Percentiles rank a stretch among this genome's conserved stretches.
Conservation (phyloP, 1,140 invertebrate genomes). For the Anoplophora glabripennis region DNA sequence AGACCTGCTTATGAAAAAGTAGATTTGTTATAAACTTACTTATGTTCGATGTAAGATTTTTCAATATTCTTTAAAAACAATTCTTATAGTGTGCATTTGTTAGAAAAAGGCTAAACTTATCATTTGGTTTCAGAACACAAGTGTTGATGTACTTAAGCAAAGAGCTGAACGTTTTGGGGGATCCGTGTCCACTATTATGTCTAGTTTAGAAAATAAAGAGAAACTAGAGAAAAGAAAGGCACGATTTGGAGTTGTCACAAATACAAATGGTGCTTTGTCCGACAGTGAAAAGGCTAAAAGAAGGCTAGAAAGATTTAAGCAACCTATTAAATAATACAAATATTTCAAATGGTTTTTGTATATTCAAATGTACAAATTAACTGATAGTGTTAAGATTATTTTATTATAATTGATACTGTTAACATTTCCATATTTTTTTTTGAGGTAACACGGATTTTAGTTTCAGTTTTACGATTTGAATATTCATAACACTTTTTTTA, state of each 20-base stretch:
- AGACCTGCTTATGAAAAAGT: not conserved
- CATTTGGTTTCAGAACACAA: slow-evolving; percentile 32
- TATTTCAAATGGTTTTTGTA: too few relatives aligned
- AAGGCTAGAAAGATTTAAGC: slow-evolving; percentile 42
- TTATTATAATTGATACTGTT: too few relatives aligned
- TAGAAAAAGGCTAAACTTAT: slow-evolving; percentile 4
- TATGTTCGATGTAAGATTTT: slow-evolving; percentile 1
- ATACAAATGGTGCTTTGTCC: slow-evolving; percentile 30
- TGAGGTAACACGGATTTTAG: too few relatives aligned
- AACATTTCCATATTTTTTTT: too few relatives aligned
- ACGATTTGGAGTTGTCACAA: slow-evolving; percentile 58
- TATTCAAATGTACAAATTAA: too few relatives aligned
- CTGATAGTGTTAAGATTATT: too few relatives aligned
- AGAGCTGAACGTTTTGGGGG: slow-evolving; percentile 73
- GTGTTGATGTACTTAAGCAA: slow-evolving; percentile 66
- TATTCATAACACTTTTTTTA: too few relatives aligned
- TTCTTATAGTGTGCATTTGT: not conserved
- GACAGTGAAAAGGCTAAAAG: slow-evolving; percentile 33
- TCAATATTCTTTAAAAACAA: not conserved
- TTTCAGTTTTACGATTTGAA: too few relatives aligned
- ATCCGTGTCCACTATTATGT: slow-evolving; percentile 65
- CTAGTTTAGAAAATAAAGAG: slow-evolving; percentile 64
- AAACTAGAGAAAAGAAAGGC: slow-evolving; percentile 69
- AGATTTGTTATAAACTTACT: not conserved
- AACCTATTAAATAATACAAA: slow-evolving; percentile 28